Percentiles rank a stretch among this genome's conserved stretches.
Evolutionary conservation across 2,113 vertebrate species (phyloP).

Genomic region (Myiozetetes cayanensis): DNA sequence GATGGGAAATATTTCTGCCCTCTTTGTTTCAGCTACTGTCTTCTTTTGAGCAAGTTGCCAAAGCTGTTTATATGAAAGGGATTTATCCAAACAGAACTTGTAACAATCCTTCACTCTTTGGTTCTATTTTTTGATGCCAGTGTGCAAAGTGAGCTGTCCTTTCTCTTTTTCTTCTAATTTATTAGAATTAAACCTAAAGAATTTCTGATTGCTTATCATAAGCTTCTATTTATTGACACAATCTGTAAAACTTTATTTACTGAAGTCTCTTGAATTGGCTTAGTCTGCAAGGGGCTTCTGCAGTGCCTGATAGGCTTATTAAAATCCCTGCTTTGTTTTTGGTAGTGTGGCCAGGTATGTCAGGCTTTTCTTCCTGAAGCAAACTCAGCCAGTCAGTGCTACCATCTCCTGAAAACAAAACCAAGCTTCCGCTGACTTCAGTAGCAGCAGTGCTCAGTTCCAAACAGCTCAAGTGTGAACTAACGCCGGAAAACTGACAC

Average conservation of each 20-base stretch:
- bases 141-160: neutral
- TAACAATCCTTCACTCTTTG: neutral
- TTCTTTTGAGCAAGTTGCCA: neutral
- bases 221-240: neutral
- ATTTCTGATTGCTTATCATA: neutral
- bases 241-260: neutral
- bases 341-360: neutral
- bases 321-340: neutral
- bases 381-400: neutral
- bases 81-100: neutral
- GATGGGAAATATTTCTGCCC: neutral
- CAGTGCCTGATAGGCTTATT: neutral
- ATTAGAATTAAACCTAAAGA: neutral
- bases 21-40: neutral
- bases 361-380: neutral
- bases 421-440: neutral
- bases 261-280: neutral
- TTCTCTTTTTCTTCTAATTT: neutral
- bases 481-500: neutral
- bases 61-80: neutral
- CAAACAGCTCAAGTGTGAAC: conserved; percentile 2
- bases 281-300: neutral
- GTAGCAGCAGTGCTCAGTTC: neutral
- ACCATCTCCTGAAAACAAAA: neutral
- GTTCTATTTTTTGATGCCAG: neutral